A percentile compares a stretch with the other conserved stretches of the same genome.
These are phyloP conservation scores for Hoplostethus mediterraneus DNA, from an alignment of 2,797 vertebrate genomes.

Conservation along the genomic window DNA sequence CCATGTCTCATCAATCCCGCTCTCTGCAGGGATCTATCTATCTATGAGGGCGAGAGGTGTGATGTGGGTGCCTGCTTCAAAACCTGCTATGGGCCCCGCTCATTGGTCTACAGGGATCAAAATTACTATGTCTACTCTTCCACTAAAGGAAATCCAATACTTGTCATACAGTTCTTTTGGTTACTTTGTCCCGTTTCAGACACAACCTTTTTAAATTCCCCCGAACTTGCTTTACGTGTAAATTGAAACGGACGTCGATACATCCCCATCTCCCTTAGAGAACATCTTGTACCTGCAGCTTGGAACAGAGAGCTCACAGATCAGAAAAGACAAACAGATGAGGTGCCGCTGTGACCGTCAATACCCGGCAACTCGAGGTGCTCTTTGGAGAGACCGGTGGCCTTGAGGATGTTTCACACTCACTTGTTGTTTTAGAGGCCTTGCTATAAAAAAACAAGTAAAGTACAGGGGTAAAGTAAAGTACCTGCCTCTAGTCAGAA, in stretches of 20 bases:
- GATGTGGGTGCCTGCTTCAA: conserved; percentile 13
- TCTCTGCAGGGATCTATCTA: conserved; percentile 3
- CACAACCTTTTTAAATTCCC: not conserved
- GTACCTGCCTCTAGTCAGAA: not conserved
- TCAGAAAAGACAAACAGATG: conserved; percentile 36
- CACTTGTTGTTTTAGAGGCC: not conserved
- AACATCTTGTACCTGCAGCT: conserved; percentile 42
- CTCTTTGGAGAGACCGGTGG: not conserved
- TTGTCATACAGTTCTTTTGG: too few relatives aligned
- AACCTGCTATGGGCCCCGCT: not conserved
- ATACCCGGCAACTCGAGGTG: not conserved
- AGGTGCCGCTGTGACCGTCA: conserved; percentile 22
- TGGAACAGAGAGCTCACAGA: conserved; percentile 24
- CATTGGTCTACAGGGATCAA: conserved; percentile 7
- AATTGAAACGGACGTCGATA: conserved; percentile 28
- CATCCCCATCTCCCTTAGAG: conserved; percentile 4
- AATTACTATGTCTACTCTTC: not conserved
- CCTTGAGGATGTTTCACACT: not conserved
- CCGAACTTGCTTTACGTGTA: not conserved
- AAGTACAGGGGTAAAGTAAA: conserved; percentile 3
- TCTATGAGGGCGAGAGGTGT: conserved; percentile 16
- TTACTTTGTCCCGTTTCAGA: not conserved
- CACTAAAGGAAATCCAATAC: conserved; percentile 12
- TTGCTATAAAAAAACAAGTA: too few relatives aligned
- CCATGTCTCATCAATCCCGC: conserved; percentile 29